Conservation (phyloP, 2,113 vertebrate genomes). For the Tachycineta bicolor region DNA sequence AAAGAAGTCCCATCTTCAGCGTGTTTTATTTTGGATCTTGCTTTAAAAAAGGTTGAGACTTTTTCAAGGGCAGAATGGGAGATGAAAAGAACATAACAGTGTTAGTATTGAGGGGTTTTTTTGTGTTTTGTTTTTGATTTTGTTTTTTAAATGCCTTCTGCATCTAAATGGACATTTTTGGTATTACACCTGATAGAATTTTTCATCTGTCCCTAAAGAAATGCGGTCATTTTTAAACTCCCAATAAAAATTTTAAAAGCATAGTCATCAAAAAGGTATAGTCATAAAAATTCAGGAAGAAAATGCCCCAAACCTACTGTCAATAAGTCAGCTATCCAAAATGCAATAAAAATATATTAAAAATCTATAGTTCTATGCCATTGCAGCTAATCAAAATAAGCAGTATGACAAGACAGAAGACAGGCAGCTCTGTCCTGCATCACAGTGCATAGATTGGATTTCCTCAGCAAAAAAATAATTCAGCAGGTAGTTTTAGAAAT, state of each 20-base stretch:
- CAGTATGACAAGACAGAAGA: neutral
- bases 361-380: conserved; percentile 3
- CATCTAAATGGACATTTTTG: neutral
- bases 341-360: conserved; percentile 41
- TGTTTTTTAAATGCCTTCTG: neutral
- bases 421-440: neutral
- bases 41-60: neutral
- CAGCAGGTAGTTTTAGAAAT: neutral
- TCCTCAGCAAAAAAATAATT: neutral
- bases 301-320: neutral
- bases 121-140: fast-evolving
- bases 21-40: neutral
- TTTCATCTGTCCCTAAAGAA: neutral
- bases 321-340: conserved; percentile 9
- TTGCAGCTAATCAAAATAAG: conserved; percentile 17
- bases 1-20: neutral
- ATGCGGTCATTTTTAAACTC: neutral
- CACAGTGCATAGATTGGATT: neutral
- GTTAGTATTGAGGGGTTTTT: neutral
- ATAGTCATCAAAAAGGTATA: neutral
- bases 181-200: neutral
- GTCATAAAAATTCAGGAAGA: conserved; percentile 15
- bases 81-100: neutral
- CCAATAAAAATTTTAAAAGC: conserved; percentile 18
- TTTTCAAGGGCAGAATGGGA: neutral